Conservation (phyloP, 92 coral and sea anemone genomes). For the Epizoanthus illoricatus region DNA sequence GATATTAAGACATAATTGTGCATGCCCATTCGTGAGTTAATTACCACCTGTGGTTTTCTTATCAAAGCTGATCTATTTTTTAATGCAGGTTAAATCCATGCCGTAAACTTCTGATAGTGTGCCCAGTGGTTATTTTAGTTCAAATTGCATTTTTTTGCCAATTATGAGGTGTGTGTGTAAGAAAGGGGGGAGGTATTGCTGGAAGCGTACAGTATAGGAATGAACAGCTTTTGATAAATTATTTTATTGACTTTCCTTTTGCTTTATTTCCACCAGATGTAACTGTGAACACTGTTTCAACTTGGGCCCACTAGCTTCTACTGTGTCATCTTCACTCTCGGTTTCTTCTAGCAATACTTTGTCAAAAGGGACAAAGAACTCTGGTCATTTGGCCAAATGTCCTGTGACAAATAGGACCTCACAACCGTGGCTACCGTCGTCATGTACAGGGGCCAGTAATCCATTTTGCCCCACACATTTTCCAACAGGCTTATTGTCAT, state of each 20-base stretch:
- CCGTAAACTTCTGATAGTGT: too few relatives aligned
- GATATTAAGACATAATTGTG: too few relatives aligned
- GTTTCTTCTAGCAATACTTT: slow-evolving; percentile 11
- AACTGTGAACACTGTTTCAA: slow-evolving; percentile 55
- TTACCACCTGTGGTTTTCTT: too few relatives aligned
- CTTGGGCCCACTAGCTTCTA: slow-evolving; percentile 36
- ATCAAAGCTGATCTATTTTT: too few relatives aligned
- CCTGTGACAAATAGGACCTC: slow-evolving; percentile 28
- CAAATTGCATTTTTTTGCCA: too few relatives aligned
- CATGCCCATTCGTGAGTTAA: too few relatives aligned
- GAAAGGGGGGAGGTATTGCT: too few relatives aligned
- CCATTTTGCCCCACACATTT: slow-evolving; percentile 46
- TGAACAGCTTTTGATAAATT: too few relatives aligned
- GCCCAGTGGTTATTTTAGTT: too few relatives aligned
- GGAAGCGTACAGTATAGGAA: too few relatives aligned
- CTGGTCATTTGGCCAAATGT: slow-evolving; percentile 29
- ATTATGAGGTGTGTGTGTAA: too few relatives aligned
- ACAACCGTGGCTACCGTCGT: slow-evolving; percentile 32
- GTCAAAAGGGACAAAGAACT: slow-evolving; percentile 32
- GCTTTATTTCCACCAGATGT: slow-evolving; percentile 30
- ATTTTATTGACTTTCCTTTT: not conserved
- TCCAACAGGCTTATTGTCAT: slow-evolving; percentile 44
- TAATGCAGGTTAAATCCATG: too few relatives aligned
- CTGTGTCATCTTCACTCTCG: slow-evolving; percentile 20
- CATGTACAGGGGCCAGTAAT: slow-evolving; percentile 35